Percentiles rank a stretch among this genome's conserved stretches.
phyloP scores from a whole-genome alignment of 2,113 vertebrate species.

The Callithrix jacchus region DNA sequence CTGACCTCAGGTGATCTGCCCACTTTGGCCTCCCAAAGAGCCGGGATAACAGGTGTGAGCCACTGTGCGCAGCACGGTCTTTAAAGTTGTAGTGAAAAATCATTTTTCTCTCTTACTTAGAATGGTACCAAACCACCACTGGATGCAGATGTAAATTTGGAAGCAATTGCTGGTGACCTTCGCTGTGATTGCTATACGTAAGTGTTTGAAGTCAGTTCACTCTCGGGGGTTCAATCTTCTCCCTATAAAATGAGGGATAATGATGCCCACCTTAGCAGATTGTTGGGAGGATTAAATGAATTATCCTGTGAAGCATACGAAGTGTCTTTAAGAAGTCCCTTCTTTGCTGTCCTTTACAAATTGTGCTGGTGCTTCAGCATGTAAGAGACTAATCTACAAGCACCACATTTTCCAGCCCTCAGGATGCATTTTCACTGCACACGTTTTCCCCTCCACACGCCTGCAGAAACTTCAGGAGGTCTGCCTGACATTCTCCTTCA shows the following conservation, averaged over 20 bases:
- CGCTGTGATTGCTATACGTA: conserved; percentile 93
- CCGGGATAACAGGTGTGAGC: no score
- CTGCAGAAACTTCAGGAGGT: neutral
- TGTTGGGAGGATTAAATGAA: neutral
- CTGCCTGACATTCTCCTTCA: neutral
- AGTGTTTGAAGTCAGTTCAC: conserved; percentile 74
- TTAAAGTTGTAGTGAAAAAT: neutral
- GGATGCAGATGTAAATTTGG: conserved; percentile 88
- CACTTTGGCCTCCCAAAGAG: no score
- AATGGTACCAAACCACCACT: conserved; percentile 90
- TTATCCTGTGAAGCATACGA: fast-evolving
- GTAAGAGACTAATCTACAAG: neutral
- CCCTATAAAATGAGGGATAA: neutral
- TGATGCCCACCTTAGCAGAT: neutral
- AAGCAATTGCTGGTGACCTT: conserved; percentile 88
- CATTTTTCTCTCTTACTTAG: conserved; percentile 76
- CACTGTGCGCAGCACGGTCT: neutral
- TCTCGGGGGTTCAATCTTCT: neutral
- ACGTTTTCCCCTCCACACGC: no score
- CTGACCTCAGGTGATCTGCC: no score
- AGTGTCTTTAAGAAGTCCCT: no score
- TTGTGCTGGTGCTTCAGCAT: neutral
- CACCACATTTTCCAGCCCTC: neutral
- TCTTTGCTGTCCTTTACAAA: neutral
- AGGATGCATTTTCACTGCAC: neutral